Base-by-base conservation (phyloP, 1,140 invertebrate genomes). In the Hormaphis cornu region DNA sequence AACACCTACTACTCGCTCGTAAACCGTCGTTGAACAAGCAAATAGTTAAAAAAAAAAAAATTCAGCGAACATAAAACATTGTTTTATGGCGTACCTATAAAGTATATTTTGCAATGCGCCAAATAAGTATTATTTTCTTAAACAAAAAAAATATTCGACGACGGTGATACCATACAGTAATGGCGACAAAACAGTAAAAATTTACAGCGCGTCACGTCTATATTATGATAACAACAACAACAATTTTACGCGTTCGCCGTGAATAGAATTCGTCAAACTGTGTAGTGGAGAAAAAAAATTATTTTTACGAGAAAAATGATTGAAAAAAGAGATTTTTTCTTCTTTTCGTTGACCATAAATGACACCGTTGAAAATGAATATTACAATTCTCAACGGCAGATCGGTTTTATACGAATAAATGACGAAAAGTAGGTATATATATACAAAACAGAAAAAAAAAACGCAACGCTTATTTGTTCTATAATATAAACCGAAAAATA, bases 221-320 rank as follows among this genome's bases (percentile, higher is more conserved):
- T n/a, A n/a, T n/a, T n/a, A n/a, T n/a, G n/a, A n/a, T n/a, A 35
- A 4, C 5, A 6, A 1, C 10, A 56, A 56, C 22, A 56, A 56
- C n/a, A 33, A 33, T 53, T 53, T 20, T 28, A 52, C n/a, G n/a
- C n/a, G n/a, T 28, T 33, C 52, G 8, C n/a, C 5, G 52, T 14
- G n/a, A 53, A 53, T 33, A 33, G n/a, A 53, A 33, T 30, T 26
- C 26, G 12, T 53, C 52, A n/a, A 53, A 53, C 28, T 18, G n/a
- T n/a, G n/a, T n/a, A 33, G 5, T 33, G 1, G 28, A 18, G 28
- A 30, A 9, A 30, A 53, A 33, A 53, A 30, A 53, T 35, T 56
- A n/a, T 42, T 42, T 46, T 56, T 56, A 35, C 30, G 12, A 35
- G 53, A 14, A 56, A 33, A 35, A 56, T 56, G 53, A 56, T 35